Base-by-base conservation (phyloP, 2,797 vertebrate genomes). In the Streptopelia turtur region DNA sequence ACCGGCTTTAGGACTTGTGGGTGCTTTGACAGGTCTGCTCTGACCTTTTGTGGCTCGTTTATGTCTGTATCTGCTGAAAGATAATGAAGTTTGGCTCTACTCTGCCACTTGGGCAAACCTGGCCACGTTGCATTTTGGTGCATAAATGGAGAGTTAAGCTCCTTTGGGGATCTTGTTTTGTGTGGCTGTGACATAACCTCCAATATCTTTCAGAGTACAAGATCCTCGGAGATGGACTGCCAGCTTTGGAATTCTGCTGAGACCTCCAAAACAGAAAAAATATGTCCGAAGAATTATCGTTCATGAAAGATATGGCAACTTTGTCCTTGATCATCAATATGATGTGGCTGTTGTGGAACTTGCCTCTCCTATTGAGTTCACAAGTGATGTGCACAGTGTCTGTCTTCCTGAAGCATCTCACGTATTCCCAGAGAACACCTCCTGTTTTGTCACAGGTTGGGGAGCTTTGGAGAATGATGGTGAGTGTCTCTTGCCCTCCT, bases 391-490 rank as follows among this genome's bases (percentile, higher is more conserved):
- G 39, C 97, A 96, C 87, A 96, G 91, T 72, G 95, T 98, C 69
- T 98, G 98, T 81, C 98, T 98, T 65, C 98, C 98, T 4, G 95
- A 98, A 49, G 87, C 93, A 28, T 94, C 93, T 71, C 89, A 97
- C 3, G 4, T 95, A 65, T 98, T 98, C 82, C 90, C 70, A 56
- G 94, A 97, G 4, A 97, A 97, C 2, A 3, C 57, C 30, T 84
- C 91, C 27, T 97, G 98, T 85, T 98, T 97, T 76, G 98, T 98
- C 65, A 98, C 98, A 31, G 98, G 98, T 6, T 98, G 97, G 97
- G 98, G 98, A 91, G 97, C 97, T 50, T 45, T 98, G 69, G 68
- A 78, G 92, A 95, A 94, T n/a, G 95, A 97, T 4, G 98, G 98
- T 98, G 86, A 97, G 98, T 95, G 57, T n/a, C 55, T 93, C 35